Conservation (phyloP, 1,140 invertebrate genomes). For the Holcopasites calliopsidis region DNA sequence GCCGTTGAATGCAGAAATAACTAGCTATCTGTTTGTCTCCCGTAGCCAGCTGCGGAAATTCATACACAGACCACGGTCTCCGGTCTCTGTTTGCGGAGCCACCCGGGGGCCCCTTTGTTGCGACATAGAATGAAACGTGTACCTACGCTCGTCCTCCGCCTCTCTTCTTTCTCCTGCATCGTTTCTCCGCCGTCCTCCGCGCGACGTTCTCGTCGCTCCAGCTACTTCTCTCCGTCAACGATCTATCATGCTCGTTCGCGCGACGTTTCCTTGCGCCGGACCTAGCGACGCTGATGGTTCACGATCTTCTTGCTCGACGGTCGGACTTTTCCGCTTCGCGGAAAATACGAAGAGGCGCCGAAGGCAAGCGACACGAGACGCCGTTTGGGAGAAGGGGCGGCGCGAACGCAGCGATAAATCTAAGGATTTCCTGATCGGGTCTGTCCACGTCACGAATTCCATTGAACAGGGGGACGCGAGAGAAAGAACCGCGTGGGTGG, state of each 20-base stretch:
- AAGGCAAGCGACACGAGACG: not conserved
- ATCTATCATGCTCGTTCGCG: slow-evolving; percentile 12
- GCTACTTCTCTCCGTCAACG: not conserved
- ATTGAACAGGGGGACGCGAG: slow-evolving; percentile 29
- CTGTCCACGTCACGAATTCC: slow-evolving; percentile 33
- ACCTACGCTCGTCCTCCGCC: slow-evolving; percentile 56
- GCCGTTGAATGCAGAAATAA: slow-evolving; percentile 66
- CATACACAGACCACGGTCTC: slow-evolving; percentile 66
- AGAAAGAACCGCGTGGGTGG: slow-evolving; percentile 44
- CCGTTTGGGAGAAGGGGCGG: not conserved
- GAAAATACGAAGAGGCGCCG: too few relatives aligned
- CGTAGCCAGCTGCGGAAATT: slow-evolving; percentile 66
- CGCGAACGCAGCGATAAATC: slow-evolving; percentile 35
- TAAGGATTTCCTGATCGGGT: slow-evolving; percentile 29
- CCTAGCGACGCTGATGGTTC: too few relatives aligned
- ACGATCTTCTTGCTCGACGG: not conserved
- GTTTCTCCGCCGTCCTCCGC: slow-evolving; percentile 10
- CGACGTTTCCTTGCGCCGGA: slow-evolving; percentile 2
- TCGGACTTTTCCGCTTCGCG: too few relatives aligned
- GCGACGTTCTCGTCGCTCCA: not conserved
- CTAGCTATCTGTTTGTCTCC: slow-evolving; percentile 67
- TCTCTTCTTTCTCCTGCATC: slow-evolving; percentile 33
- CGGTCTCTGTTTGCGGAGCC: slow-evolving; percentile 66
- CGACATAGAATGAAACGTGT: slow-evolving; percentile 64
- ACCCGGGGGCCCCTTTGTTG: slow-evolving; percentile 64